Conservation (phyloP, 2,797 vertebrate species). For the Pteropus rufus region DNA sequence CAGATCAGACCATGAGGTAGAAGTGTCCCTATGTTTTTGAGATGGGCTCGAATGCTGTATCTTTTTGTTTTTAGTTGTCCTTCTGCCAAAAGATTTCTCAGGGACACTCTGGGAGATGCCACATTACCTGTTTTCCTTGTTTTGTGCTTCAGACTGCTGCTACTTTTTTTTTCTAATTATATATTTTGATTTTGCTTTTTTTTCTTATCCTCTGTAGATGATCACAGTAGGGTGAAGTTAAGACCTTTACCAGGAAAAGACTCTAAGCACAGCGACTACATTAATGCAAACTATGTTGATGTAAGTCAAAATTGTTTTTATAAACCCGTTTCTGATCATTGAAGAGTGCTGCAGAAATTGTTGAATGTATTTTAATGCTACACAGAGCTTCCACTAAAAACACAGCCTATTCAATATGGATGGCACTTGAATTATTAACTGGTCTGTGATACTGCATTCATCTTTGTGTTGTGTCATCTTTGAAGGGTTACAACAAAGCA, state of each 20-base stretch:
- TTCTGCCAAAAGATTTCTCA: not conserved
- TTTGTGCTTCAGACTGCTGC: not conserved
- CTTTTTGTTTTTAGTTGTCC: not conserved
- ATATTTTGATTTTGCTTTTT: conserved; percentile 33
- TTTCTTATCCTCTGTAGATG: conserved; percentile 86
- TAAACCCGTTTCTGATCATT: conserved; percentile 48
- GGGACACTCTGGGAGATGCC: not conserved
- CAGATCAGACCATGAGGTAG: not conserved
- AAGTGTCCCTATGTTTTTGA: not conserved
- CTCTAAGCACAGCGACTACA: conserved; percentile 99
- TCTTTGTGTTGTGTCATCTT: conserved; percentile 80
- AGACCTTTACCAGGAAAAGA: conserved; percentile 96
- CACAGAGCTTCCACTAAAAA: conserved; percentile 31
- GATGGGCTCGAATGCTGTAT: not conserved
- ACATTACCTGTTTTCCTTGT: not conserved
- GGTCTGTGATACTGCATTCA: conserved; percentile 69
- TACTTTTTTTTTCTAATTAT: not conserved
- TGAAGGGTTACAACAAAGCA: conserved; percentile 96
- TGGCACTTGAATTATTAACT: conserved; percentile 78
- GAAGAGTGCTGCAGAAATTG: not conserved
- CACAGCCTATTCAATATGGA: conserved; percentile 49
- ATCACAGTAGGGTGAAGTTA: conserved; percentile 98
- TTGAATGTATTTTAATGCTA: not conserved
- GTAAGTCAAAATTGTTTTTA: conserved; percentile 86
- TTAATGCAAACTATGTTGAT: conserved; percentile 99